Evolutionary conservation across 2,113 vertebrate species (phyloP).

Genomic region (Lipophrys pholis): DNA sequence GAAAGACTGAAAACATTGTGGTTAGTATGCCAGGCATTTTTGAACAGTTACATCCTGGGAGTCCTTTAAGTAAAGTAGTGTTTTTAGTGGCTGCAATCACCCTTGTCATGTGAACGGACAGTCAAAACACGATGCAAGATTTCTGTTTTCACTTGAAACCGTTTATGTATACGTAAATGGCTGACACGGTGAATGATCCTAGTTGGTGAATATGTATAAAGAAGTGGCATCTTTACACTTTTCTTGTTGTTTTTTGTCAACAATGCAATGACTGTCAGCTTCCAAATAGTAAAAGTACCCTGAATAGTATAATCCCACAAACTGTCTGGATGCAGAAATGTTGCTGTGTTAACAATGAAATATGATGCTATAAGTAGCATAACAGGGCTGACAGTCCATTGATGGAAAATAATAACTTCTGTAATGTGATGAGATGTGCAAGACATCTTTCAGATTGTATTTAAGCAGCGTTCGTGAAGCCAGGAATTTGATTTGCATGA

Average conservation of each 20-base stretch:
- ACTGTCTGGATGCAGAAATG: not conserved
- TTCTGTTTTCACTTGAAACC: too few species aligned
- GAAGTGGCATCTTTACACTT: not conserved
- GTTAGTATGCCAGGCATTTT: too few species aligned
- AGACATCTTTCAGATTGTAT: not conserved
- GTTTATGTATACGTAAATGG: not conserved
- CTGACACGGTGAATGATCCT: not conserved
- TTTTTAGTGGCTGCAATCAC: too few species aligned
- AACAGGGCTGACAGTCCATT: not conserved
- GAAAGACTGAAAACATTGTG: too few species aligned
- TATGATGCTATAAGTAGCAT: not conserved
- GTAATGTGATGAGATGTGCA: not conserved
- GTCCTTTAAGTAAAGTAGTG: too few species aligned
- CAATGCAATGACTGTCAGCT: not conserved
- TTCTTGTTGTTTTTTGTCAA: not conserved
- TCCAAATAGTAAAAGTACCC: not conserved
- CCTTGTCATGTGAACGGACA: too few species aligned
- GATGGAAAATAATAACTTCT: not conserved
- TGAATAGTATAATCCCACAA: not conserved
- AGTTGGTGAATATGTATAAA: not conserved
- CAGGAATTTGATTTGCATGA: not conserved
- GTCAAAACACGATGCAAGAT: too few species aligned
- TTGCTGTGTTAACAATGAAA: conserved; percentile 5
- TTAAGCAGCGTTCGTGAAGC: not conserved
- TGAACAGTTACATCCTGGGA: too few species aligned